Evolutionary conservation across 53 echinoderm and acorn worm genomes (phyloP), one percentile per base, ranked within the genome.

Genomic region (Arbacia lixula): DNA sequence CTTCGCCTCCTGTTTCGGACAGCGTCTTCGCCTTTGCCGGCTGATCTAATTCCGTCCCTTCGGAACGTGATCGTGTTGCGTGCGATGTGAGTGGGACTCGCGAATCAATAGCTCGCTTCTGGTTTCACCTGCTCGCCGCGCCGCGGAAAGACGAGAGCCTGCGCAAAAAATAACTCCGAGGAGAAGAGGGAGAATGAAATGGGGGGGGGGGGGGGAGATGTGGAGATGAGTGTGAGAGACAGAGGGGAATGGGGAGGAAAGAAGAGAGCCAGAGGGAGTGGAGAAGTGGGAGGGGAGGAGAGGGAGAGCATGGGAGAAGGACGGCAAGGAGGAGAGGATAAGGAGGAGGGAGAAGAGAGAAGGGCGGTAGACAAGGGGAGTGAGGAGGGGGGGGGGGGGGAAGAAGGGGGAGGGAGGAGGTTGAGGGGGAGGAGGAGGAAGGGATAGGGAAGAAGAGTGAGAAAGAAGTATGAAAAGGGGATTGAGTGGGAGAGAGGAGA

Each of bases 1-100:
- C n/a, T n/a, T n/a, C 9, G 63, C 56, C 63, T 32, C n/a, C 16
- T 62, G 58, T 62, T 62, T 62, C 63, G 63, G 34, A 32, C 33
- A 51, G 14, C 29, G 63, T 32, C 63, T 30, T 17, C 63, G 63
- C 33, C 31, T 20, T 55, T 3, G 63, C 27, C n/a, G 38, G 68
- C 36, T 38, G 68, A 68, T 68, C 68, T 68, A 68, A 68, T 68
- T 68, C 68, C 68, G 38, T 68, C 41, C 21, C 68, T 36, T 38
- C 35, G 68, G 68, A 68, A 68, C 68, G 68, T 68, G 68, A 68
- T 68, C 68, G 68, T 68, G 37, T 22, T 68, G 68, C 68, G 68
- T n/a, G 68, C 68, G 68, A 68, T 68, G 36, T 38, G 68, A 68
- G 68, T 36, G 68, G 36, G 39, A 68, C 68, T 68, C 68, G 68